Evolutionary conservation across 2,888 invertebrate species (phyloP).

Genomic region (Drosophila rubida): DNA sequence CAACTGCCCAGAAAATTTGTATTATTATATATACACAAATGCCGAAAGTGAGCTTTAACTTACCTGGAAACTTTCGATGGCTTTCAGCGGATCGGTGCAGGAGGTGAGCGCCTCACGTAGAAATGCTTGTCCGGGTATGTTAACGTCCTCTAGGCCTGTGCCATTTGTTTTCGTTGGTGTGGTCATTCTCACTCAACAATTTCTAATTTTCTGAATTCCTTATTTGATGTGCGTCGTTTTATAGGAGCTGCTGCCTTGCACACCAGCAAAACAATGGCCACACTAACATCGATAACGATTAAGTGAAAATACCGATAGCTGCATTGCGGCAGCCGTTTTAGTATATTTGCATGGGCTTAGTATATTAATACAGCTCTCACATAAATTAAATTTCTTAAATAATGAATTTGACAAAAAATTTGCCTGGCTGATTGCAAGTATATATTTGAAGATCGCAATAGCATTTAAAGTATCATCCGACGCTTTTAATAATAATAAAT

Average conservation of each 20-base stretch:
- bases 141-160: constrained; percentile 92
- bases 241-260: not conserved
- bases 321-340: no score
- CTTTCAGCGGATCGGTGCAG: constrained; percentile 97
- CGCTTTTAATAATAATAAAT: no score
- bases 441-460: no score
- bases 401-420: no score
- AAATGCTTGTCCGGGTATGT: constrained; percentile 93
- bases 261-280: constrained; percentile 9
- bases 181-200: constrained; percentile 70
- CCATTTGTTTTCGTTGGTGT: constrained; percentile 85
- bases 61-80: constrained; percentile 95
- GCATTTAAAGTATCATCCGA: no score
- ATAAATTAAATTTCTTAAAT: no score
- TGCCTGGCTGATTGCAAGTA: no score
- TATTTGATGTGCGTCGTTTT: not conserved
- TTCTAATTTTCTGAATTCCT: no score
- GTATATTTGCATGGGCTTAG: no score
- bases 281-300: constrained; percentile 12
- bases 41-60: not conserved
- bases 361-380: no score
- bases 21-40: no score
- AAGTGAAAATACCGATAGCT: no score
- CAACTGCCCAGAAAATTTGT: constrained; percentile 87
- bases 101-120: constrained; percentile 96